Base-by-base conservation (phyloP, 2,113 vertebrate genomes). In the Thunnus maccoyii region DNA sequence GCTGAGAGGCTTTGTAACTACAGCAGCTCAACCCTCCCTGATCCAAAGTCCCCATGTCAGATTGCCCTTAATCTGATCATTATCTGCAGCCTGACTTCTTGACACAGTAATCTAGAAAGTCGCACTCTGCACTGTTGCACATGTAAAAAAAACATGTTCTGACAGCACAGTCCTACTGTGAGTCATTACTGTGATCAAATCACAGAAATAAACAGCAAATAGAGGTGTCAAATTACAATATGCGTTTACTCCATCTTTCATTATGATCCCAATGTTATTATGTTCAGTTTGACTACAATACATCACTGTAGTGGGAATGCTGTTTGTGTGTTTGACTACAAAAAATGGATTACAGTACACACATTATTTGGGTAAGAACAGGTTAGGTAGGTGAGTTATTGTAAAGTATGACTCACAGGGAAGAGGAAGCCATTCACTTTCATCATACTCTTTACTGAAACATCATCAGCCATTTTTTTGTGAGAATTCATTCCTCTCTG, bases 41-140 rank as follows among this genome's bases (percentile, higher is more conserved):
- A 89, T 77, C 86, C 82, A 75, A 87, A 91, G 71, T 88, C 83
- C 82, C 55, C 76, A 74, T 81, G 80, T 89, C 86, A 87, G 83
- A 90, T 80, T 87, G 90, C 51, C 87, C 90, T 90, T 94, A 92
- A 94, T 93, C 89, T 91, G 87, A 86, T 89, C 89, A 66, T 88
- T 77, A 90, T 90, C 85, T 85, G 78, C 70, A 27, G 76, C 66
- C 87, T 72, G 88, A 91, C 71, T 70, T 91, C 72, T 84, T 84
- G 80, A 86, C 80, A 66, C 63, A 75, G 86, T 87, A 82, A 89
- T 88, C 82, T 86, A 89, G 69, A 80, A 71, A 85, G 80, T 79
- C 15, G 3, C n/a, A 74, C 52, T 65, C 56, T 55, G 48, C 18
- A 60, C 50, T n/a, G 16, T n/a, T 4, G 9, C 54, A 36, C 25